phyloP scores from a whole-genome alignment of 2,113 vertebrate genomes.

The Hippocampus mohnikei region DNA sequence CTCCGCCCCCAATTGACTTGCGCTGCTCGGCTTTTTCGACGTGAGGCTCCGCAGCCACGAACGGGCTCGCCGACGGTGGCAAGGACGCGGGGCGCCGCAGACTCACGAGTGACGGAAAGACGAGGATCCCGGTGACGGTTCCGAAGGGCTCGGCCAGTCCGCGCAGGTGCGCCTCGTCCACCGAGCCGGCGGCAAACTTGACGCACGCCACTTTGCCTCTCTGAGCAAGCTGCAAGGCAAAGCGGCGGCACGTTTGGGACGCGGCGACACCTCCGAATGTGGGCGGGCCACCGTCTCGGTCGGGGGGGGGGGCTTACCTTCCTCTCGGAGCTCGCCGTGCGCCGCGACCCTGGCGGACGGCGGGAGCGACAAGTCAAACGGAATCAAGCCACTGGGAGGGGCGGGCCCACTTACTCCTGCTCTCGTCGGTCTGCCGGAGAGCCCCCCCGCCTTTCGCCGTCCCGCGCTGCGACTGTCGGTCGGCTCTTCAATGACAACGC shows the following conservation, averaged over 20 bases:
- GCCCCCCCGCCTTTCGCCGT: not conserved
- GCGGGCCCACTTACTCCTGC: conserved; percentile 15
- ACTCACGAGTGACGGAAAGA: conserved; percentile 67
- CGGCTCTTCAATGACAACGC: conserved; percentile 13
- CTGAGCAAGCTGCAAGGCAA: conserved; percentile 7
- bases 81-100: not conserved
- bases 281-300: not conserved
- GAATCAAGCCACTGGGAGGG: not conserved
- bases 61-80: too few relatives aligned
- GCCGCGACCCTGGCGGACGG: not conserved
- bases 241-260: not conserved
- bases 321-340: not conserved
- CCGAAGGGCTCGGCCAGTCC: conserved; percentile 61
- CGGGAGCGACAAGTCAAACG: not conserved
- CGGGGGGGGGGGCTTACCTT: conserved; percentile 43
- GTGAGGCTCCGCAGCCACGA: too few relatives aligned
- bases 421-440: not conserved
- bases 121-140: conserved; percentile 50
- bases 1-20: too few relatives aligned
- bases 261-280: not conserved
- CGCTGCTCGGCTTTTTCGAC: too few relatives aligned
- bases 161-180: conserved; percentile 58
- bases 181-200: conserved; percentile 53
- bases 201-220: conserved; percentile 62
- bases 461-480: conserved; percentile 22